Evolutionary conservation across 2,888 invertebrate genomes (phyloP), one percentile per base, ranked within the genome.

Genomic region (Yponomeuta evonymella): DNA sequence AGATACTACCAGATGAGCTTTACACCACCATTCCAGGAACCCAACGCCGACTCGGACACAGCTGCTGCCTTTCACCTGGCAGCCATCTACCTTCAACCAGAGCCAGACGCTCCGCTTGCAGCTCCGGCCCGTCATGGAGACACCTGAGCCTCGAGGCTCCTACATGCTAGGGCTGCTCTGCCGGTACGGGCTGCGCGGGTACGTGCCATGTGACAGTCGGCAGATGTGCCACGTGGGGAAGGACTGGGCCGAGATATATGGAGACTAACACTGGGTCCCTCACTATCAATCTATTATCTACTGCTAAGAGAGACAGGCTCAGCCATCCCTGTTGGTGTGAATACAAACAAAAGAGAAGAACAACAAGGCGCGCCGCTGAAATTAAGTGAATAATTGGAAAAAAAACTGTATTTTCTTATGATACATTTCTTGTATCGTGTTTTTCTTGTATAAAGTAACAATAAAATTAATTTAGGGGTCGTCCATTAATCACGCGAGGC

Each of bases 191-290:
- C 80, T 75, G 36, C 72, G 72, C 0, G 91, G 91, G 0, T 86
- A 83, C 72, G 91, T 89, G 73, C 90, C 91, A 0, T 92, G 91
- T 71, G 80, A 85, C 1, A 84, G 84, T 70, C 43, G 58, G 15
- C 65, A 15, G 1, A 23, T 11, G n/a, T 74, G 74, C 36, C 67
- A 67, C 43, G 11, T 11, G 12, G 36, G 33, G 30, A 2, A 33
- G 67, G 23, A 67, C 62, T 10, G 29, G 15, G 2, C 62, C 33
- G 10, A n/a, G 58, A 9, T 48, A 65, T 66, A 58, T 58, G 51
- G 5, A 15, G 15, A 12, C 15, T 15, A 3, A 58, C 15, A 9
- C 51, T 15, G 4, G 51, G 51, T 12, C 5, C 51, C 8, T 1
- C 5, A 15, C 51, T 51, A 5, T 6, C 33, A 33, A 33, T 33